Percentiles rank a stretch among this genome's conserved stretches.
Evolutionary conservation across 2,888 invertebrate species (phyloP).

Genomic region (Caenorhabditis becei): DNA sequence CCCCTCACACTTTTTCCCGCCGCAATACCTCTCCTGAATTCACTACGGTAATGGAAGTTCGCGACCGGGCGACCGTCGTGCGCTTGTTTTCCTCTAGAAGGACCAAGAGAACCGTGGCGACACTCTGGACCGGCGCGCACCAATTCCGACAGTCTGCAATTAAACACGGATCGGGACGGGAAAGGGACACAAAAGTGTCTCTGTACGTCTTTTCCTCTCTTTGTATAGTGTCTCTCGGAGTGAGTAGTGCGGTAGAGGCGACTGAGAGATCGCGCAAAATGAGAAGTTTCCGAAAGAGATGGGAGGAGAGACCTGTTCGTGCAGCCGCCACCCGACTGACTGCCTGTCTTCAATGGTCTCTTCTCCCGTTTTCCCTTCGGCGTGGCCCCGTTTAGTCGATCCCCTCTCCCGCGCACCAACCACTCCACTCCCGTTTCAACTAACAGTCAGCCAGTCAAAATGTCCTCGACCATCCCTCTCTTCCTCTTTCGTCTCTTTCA

Average conservation of each 20-base stretch:
- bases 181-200: slow-evolving; percentile 54
- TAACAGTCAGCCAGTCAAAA: slow-evolving; percentile 49
- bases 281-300: slow-evolving; percentile 58
- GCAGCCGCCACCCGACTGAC: slow-evolving; percentile 59
- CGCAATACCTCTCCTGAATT: background rate
- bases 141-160: slow-evolving; percentile 54
- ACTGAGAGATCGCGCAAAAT: slow-evolving; percentile 57
- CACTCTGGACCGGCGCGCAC: slow-evolving; percentile 16
- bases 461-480: slow-evolving; percentile 50
- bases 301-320: slow-evolving; percentile 60
- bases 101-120: slow-evolving; percentile 12
- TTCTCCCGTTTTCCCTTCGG: slow-evolving; percentile 52
- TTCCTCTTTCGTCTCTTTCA: slow-evolving; percentile 33
- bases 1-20: slow-evolving; percentile 4
- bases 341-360: slow-evolving; percentile 60
- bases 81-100: background rate
- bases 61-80: background rate
- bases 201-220: slow-evolving; percentile 50
- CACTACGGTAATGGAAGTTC: slow-evolving; percentile 13
- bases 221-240: slow-evolving; percentile 53
- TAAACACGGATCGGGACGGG: slow-evolving; percentile 59
- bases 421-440: slow-evolving; percentile 61
- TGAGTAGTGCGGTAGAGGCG: slow-evolving; percentile 57
- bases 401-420: slow-evolving; percentile 50
- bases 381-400: slow-evolving; percentile 62